Evolutionary conservation across 2,113 vertebrate species (phyloP).

Genomic region (Cariama cristata): DNA sequence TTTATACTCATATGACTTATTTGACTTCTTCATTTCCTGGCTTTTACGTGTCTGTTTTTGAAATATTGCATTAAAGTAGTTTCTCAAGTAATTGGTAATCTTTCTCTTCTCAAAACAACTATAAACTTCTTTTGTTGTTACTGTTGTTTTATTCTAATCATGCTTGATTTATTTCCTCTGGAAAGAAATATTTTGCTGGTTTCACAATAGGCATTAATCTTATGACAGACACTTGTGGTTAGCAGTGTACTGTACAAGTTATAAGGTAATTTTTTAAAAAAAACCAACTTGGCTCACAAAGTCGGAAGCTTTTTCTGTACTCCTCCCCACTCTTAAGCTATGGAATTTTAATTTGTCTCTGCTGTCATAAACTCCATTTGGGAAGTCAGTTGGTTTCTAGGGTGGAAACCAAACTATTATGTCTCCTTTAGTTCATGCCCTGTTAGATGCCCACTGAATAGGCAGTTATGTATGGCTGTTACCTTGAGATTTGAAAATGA

Average conservation of each 20-base stretch:
- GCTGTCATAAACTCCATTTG: slow-evolving; percentile 23
- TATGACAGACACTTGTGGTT: neutral
- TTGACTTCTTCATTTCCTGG: neutral
- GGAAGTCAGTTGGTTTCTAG: slow-evolving; percentile 19
- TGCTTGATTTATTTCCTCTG: neutral
- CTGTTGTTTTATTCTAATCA: neutral
- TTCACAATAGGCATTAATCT: neutral
- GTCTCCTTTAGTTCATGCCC: neutral
- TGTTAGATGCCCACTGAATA: neutral
- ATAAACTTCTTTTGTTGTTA: neutral
- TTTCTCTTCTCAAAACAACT: neutral
- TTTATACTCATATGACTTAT: neutral
- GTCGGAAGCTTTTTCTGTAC: neutral
- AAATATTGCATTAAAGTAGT: neutral
- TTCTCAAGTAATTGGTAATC: neutral
- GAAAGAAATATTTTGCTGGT: neutral
- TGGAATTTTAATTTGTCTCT: slow-evolving; percentile 35
- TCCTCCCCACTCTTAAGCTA: neutral
- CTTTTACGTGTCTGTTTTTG: neutral
- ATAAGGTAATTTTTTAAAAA: neutral
- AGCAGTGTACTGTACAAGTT: neutral
- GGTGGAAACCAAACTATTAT: neutral
- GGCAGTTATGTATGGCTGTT: neutral
- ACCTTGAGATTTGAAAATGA: neutral
- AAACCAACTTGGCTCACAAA: neutral